A percentile compares a stretch with the other conserved stretches of the same genome.
Conservation (phyloP, 2,113 vertebrate genomes). For the Ptilonorhynchus violaceus region DNA sequence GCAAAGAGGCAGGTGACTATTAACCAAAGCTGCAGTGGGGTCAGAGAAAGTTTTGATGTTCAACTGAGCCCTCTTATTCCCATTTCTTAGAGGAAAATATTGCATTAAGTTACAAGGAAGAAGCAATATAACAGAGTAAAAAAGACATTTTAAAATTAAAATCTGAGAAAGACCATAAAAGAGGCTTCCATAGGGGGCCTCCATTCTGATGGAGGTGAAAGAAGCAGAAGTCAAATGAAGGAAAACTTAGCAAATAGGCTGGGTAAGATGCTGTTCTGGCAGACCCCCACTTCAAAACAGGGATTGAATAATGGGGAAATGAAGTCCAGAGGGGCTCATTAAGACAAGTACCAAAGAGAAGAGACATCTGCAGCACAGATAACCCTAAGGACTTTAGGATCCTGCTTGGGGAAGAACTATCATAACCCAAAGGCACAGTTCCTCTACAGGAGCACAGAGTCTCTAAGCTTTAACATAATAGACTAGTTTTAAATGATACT, state of each 20-base stretch:
- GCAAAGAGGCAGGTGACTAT: neutral
- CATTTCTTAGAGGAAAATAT: neutral
- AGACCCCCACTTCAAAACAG: neutral
- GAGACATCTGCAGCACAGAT: conserved; percentile 29
- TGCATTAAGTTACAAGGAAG: neutral
- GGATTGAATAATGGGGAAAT: neutral
- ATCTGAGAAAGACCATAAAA: neutral
- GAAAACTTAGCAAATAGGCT: neutral
- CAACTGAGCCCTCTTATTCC: neutral
- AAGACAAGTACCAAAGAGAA: conserved; percentile 3
- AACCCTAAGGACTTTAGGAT: conserved; percentile 29
- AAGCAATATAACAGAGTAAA: neutral
- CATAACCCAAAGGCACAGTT: conserved; percentile 2
- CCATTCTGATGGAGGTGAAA: neutral
- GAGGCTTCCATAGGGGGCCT: neutral
- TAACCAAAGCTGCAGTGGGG: neutral
- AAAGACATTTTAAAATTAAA: neutral
- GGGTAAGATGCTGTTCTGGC: neutral
- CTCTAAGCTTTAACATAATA: neutral
- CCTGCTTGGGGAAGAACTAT: neutral
- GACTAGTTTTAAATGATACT: neutral
- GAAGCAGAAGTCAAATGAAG: neutral
- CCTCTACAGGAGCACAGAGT: neutral
- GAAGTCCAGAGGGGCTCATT: conserved; percentile 54
- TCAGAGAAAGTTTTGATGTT: neutral